Percentiles rank a stretch among this genome's conserved stretches.
Evolutionary conservation across 2,113 vertebrate species (phyloP).

Genomic region (Hippopotamus amphibius): DNA sequence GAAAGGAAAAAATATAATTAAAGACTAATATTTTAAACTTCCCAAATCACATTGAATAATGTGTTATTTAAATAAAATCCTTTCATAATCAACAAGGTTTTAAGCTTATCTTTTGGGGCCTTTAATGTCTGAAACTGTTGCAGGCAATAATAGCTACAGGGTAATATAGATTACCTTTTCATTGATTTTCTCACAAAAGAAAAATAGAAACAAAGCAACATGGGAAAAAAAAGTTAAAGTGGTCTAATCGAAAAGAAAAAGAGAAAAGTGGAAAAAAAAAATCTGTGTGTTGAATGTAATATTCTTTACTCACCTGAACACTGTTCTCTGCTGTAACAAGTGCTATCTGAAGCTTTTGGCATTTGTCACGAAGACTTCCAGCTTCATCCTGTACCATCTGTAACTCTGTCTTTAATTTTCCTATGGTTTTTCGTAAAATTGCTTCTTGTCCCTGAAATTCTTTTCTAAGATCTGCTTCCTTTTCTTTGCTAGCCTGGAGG

Average conservation of each 20-base stretch:
- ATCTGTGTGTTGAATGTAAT: rapidly evolving
- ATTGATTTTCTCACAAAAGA: not conserved
- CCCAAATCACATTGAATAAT: not conserved
- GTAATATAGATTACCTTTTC: not conserved
- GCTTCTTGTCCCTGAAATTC: constrained; percentile 98
- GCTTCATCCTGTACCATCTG: constrained; percentile 96
- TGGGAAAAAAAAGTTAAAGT: not conserved
- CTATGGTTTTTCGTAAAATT: constrained; percentile 93
- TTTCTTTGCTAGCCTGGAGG: constrained; percentile 96
- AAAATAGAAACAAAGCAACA: not conserved
- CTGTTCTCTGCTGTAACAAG: constrained; percentile 91
- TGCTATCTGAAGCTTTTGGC: constrained; percentile 93
- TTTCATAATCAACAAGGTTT: not conserved
- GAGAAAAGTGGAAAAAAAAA: not conserved
- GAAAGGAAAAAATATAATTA: not conserved
- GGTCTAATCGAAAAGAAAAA: constrained; percentile 9
- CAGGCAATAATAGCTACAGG: not conserved
- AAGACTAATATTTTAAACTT: constrained; percentile 23
- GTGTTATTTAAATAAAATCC: constrained; percentile 30
- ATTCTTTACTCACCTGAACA: constrained; percentile 90
- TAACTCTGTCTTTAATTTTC: constrained; percentile 91
- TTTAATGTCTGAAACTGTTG: not conserved
- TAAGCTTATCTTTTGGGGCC: not conserved
- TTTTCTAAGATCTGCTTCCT: constrained; percentile 94
- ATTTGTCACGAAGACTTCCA: constrained; percentile 93